Evolutionary conservation across 2,888 invertebrate species (phyloP).

Genomic region (Camptogramma bilineatum): DNA sequence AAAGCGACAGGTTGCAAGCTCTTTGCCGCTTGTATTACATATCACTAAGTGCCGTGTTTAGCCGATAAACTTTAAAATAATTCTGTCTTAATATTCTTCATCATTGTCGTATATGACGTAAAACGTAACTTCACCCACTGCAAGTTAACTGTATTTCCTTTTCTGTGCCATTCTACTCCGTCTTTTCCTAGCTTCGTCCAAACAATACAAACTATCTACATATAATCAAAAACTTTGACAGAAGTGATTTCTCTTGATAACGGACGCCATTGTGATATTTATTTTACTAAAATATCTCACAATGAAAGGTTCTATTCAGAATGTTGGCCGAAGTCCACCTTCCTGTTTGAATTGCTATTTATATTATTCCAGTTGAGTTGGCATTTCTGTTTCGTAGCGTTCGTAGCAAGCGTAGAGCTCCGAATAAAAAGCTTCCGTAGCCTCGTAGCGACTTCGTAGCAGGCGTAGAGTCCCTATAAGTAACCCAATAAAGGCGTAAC

Average conservation of each 20-base stretch:
- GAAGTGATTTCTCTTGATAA: background rate
- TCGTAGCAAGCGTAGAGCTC: conserved; percentile 8
- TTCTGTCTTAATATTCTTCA: too few species aligned
- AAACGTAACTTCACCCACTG: too few species aligned
- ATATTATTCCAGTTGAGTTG: background rate
- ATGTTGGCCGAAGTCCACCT: background rate
- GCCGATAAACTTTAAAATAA: too few species aligned
- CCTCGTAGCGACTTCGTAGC: conserved; percentile 8
- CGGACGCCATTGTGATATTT: background rate
- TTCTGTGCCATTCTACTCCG: background rate
- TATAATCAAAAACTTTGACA: background rate
- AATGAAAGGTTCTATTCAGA: background rate
- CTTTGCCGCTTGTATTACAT: too few species aligned
- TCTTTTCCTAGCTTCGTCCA: background rate
- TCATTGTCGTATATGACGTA: too few species aligned
- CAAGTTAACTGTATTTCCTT: too few species aligned
- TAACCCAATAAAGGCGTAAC: conserved; percentile 29
- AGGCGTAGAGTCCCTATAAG: conserved; percentile 17
- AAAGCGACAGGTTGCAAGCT: too few species aligned
- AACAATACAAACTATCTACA: background rate
- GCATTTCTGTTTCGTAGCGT: background rate
- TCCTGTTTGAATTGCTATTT: background rate
- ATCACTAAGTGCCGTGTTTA: too few species aligned
- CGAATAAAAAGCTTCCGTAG: background rate
- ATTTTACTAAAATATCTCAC: background rate